Base-by-base conservation (phyloP, 2,113 vertebrate genomes). In the Planiliza haematocheilus region DNA sequence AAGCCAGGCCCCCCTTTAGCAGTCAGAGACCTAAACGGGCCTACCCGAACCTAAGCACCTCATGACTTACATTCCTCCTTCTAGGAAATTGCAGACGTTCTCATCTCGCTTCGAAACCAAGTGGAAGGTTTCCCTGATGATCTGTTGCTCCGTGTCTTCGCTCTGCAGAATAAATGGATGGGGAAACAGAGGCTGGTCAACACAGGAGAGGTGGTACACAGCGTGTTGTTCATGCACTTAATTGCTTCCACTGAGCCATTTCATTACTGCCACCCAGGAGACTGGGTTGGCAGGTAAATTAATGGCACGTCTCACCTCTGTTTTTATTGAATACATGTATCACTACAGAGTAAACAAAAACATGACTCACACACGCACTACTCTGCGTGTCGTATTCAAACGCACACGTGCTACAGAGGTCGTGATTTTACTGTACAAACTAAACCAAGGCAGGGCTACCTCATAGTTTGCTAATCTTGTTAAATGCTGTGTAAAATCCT, bases 111-210 rank as follows among this genome's bases (percentile, higher is more conserved):
- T 99, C 0, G 98, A 99, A 43, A 99, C 97, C 89, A 99, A 93
- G 84, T 99, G 98, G 91, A 99, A 99, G 59, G 98, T 99, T 95
- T 99, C 98, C 92, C 98, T 95, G 92, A 99, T 98, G 91, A 99
- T 99, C 85, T 99, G 98, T 69, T 99, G 98, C 78, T 99, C 97
- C 0, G 95, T 99, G 89, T 99, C 97, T 98, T 99, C 98, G 92
- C 84, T 98, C 98, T 99, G 91, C 13, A 17, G 63, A 13, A 77
- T n/a, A n/a, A n/a, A n/a, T 0, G 9, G 56, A 70, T 8, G 3
- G 74, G 49, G 34, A 79, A 66, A 72, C 10, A 42, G 1, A 70
- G 30, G 9, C 6, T 17, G 61, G 73, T 57, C 48, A 48, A 61
- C 17, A 66, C 61, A 46, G 12, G 51, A 1, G 16, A 20, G 18